Evolutionary conservation across 2,888 invertebrate species (phyloP).

Genomic region (Acheta domesticus): DNA sequence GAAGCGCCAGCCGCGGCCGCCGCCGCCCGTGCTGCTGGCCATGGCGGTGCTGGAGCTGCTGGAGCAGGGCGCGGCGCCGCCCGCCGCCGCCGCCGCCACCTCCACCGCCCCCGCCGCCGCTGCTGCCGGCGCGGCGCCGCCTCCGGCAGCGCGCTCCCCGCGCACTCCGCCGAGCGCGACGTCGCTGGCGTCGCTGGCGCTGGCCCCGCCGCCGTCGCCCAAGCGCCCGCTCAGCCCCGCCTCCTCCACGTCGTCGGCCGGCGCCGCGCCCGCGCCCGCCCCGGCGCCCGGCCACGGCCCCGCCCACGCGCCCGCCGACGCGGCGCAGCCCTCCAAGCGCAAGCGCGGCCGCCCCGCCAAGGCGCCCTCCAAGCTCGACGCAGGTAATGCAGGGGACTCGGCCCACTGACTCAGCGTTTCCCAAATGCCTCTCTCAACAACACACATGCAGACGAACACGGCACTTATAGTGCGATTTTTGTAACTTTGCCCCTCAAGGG

Average conservation of each 20-base stretch:
- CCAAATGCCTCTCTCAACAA: no score
- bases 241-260: not conserved
- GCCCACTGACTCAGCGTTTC: not conserved
- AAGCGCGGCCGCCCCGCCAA: slow-evolving; percentile 32
- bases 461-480: no score
- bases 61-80: no score
- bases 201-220: not conserved
- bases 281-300: not conserved
- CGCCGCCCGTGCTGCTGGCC: no score
- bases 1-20: no score
- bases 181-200: slow-evolving; percentile 18
- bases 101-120: no score
- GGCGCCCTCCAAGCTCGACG: slow-evolving; percentile 24
- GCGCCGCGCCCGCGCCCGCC: not conserved
- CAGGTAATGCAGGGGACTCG: not conserved
- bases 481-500: no score
- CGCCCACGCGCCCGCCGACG: not conserved
- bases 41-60: no score
- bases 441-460: no score
- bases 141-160: slow-evolving; percentile 23
- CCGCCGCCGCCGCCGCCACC: not conserved
- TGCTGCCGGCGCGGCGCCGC: no score
- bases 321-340: slow-evolving; percentile 12
- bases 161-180: not conserved
- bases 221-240: no score